phyloP scores from a whole-genome alignment of 2,113 vertebrate species.

The Prinia subflava region DNA sequence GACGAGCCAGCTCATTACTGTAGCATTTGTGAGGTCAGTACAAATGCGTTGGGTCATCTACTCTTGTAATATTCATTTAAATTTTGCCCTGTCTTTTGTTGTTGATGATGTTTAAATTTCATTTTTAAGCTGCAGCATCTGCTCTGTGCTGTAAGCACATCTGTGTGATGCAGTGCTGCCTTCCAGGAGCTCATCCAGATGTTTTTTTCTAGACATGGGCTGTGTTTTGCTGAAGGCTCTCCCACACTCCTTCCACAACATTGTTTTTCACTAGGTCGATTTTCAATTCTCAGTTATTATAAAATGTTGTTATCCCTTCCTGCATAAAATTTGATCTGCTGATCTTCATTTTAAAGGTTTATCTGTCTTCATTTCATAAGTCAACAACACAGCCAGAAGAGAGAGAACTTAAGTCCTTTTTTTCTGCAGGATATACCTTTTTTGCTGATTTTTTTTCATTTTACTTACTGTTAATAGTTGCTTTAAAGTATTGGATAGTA shows the following conservation, averaged over 20 bases:
- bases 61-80: neutral
- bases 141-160: neutral
- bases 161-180: neutral
- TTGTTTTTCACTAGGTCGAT: neutral
- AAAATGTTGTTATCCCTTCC: neutral
- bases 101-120: neutral
- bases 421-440: neutral
- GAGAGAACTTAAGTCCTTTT: neutral
- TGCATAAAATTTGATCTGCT: neutral
- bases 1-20: conserved; percentile 98
- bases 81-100: neutral
- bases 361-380: neutral
- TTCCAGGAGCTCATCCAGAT: neutral
- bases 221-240: neutral
- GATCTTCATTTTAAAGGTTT: neutral
- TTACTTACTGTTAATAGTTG: neutral
- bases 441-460: neutral
- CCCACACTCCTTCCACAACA: neutral
- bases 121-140: neutral
- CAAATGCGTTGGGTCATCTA: neutral
- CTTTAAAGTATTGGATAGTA: neutral
- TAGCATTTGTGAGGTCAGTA: conserved; percentile 95
- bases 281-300: conserved; percentile 22
- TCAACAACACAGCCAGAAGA: neutral
- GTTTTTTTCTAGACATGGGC: neutral